Percentiles rank a stretch among this genome's conserved stretches.
Conservation (phyloP, 1,140 invertebrate genomes). For the Paraescarpia echinospica region DNA sequence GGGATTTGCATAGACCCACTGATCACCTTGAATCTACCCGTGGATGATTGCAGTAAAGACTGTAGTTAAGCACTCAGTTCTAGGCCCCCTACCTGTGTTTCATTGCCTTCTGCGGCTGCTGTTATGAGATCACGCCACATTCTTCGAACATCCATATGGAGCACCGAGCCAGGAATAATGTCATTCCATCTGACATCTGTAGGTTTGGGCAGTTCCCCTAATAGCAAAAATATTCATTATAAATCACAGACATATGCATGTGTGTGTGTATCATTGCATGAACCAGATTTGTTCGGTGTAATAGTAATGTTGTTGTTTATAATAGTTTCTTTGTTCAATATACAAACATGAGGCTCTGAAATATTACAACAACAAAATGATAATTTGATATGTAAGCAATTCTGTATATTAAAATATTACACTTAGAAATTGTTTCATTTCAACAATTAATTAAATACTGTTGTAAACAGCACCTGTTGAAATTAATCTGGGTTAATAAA, state of each 20-base stretch:
- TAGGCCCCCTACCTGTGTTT: conserved; percentile 45
- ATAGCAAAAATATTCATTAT: conserved; percentile 10
- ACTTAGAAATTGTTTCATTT: too few relatives aligned
- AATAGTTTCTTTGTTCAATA: too few relatives aligned
- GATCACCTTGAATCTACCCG: neutral
- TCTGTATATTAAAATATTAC: too few relatives aligned
- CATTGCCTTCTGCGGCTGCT: conserved; percentile 49
- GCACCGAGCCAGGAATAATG: conserved; percentile 50
- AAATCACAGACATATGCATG: neutral
- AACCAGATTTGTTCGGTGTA: neutral
- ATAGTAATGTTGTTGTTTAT: neutral
- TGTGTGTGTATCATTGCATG: neutral
- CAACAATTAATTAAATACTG: too few relatives aligned
- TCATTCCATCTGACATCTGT: conserved; percentile 48
- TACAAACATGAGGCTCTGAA: too few relatives aligned
- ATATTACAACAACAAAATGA: neutral
- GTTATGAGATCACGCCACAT: conserved; percentile 52
- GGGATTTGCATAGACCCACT: neutral
- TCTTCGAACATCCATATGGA: conserved; percentile 50
- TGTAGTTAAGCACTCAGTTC: too few relatives aligned
- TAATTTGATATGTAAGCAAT: neutral
- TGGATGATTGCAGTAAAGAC: neutral
- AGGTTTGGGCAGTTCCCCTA: conserved; percentile 52
- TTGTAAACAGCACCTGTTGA: too few relatives aligned
- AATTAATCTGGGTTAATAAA: too few relatives aligned